Conservation (phyloP, 2,113 vertebrate genomes). For the Lates calcarifer region DNA sequence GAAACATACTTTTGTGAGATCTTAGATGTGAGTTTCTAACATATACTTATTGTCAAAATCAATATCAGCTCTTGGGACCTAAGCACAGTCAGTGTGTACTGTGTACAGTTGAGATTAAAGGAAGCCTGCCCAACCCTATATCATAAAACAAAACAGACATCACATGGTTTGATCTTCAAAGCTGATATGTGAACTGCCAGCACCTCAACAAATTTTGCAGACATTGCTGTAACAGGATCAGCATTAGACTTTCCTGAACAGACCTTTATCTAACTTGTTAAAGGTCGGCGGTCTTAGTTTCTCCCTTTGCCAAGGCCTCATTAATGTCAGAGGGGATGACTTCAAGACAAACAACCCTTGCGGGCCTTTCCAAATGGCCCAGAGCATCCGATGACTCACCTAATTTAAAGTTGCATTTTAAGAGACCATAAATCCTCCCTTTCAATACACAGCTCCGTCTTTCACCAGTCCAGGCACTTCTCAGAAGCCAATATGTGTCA, state of each 20-base stretch:
- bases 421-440: conserved; percentile 58
- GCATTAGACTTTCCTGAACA: background rate
- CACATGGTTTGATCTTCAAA: conserved; percentile 38
- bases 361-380: conserved; percentile 50
- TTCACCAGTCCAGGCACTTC: conserved; percentile 24
- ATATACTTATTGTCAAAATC: conserved; percentile 17
- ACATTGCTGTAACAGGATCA: conserved; percentile 7
- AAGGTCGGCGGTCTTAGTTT: conserved; percentile 22
- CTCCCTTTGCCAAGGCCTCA: conserved; percentile 33
- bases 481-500: conserved; percentile 67
- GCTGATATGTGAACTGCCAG: conserved; percentile 17
- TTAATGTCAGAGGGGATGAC: conserved; percentile 70
- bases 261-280: conserved; percentile 34
- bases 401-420: conserved; percentile 56
- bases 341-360: conserved; percentile 61
- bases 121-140: background rate
- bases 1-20: conserved; percentile 24
- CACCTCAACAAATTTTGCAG: conserved; percentile 9
- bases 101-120: conserved; percentile 24
- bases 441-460: conserved; percentile 43
- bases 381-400: conserved; percentile 69
- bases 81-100: background rate
- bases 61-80: conserved; percentile 13
- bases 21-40: conserved; percentile 38
- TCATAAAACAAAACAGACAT: conserved; percentile 17